Percentiles rank a stretch among this genome's conserved stretches.
phyloP scores from a whole-genome alignment of 2,888 invertebrate genomes.

The Sminthurinus aureus region DNA sequence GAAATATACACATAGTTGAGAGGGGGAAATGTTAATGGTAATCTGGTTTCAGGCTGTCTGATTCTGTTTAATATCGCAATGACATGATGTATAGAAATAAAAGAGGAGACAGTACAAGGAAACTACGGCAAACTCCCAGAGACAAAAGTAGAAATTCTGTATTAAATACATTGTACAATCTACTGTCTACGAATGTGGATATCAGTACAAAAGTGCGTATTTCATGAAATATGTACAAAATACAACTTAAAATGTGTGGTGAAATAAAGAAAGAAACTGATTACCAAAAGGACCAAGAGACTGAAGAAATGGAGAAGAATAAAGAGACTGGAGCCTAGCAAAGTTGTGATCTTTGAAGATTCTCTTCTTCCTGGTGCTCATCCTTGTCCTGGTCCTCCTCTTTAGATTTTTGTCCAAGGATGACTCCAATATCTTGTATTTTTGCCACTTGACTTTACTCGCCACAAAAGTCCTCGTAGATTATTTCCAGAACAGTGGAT shows the following conservation, averaged over 20 bases:
- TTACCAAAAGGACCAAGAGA: background rate
- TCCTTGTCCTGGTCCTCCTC: too few relatives aligned
- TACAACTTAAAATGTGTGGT: too few relatives aligned
- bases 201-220: too few relatives aligned
- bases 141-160: background rate
- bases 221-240: too few relatives aligned
- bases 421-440: conserved; percentile 34
- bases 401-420: background rate
- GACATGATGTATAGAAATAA: background rate
- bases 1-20: background rate
- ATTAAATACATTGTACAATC: too few relatives aligned
- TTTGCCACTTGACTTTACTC: conserved; percentile 37
- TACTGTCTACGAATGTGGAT: too few relatives aligned
- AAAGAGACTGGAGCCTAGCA: background rate
- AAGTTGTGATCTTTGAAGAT: background rate
- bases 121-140: background rate
- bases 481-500: conserved; percentile 29
- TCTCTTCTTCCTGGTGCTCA: background rate
- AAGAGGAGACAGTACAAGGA: too few relatives aligned
- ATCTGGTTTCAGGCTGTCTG: conserved; percentile 32
- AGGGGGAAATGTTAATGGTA: conserved; percentile 10
- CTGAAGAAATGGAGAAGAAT: background rate
- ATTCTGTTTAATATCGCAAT: conserved; percentile 7
- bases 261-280: too few relatives aligned
- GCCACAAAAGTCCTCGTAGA: conserved; percentile 36